A percentile compares a stretch with the other conserved stretches of the same genome.
Conservation (phyloP, 2,888 invertebrate species). For the Mechanitis mazaeus region DNA sequence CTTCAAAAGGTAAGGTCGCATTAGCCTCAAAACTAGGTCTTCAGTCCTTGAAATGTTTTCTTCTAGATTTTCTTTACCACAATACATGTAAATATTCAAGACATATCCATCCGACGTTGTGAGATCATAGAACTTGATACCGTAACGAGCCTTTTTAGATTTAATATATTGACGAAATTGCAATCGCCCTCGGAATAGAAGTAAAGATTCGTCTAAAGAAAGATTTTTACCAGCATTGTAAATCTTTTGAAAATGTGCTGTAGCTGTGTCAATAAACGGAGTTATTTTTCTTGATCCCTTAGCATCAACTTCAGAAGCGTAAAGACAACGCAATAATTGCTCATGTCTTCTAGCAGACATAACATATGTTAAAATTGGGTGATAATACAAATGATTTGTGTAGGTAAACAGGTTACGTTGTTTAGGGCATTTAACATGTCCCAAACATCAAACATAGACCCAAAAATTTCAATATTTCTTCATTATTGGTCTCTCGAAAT, state of each 20-base stretch:
- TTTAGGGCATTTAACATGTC: no score
- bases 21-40: slow-evolving; percentile 28
- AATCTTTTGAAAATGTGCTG: slow-evolving; percentile 28
- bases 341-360: no score
- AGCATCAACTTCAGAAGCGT: slow-evolving; percentile 28
- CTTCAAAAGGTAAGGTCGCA: slow-evolving; percentile 24
- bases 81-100: slow-evolving; percentile 35
- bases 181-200: slow-evolving; percentile 33
- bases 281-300: slow-evolving; percentile 30
- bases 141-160: slow-evolving; percentile 35
- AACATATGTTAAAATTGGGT: no score
- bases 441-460: no score
- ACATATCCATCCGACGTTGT: slow-evolving; percentile 37
- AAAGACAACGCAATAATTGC: slow-evolving; percentile 22
- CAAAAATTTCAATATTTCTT: no score
- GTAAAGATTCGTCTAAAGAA: slow-evolving; percentile 33
- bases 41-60: slow-evolving; percentile 27
- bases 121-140: slow-evolving; percentile 37
- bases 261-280: slow-evolving; percentile 28
- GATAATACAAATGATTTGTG: no score
- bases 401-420: no score
- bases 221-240: slow-evolving; percentile 30
- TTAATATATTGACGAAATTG: slow-evolving; percentile 35
- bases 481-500: no score
- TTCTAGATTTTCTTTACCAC: slow-evolving; percentile 28